Evolutionary conservation across 2,888 invertebrate genomes (phyloP).

Genomic region (Trypoxylon attenuatum): DNA sequence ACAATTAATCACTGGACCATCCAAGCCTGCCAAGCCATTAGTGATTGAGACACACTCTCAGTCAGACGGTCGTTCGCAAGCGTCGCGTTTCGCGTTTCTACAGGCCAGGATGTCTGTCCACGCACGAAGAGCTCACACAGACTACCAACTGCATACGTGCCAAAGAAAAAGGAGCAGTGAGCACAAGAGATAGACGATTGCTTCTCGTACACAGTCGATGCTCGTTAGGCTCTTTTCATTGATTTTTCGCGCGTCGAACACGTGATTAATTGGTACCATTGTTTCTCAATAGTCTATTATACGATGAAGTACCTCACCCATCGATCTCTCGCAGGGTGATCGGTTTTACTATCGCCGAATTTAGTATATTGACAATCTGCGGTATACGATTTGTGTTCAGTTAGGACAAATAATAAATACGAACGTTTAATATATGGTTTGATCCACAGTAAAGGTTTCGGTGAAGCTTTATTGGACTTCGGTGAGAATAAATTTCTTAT

Average conservation of each 20-base stretch:
- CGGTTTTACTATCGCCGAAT: conserved; percentile 31
- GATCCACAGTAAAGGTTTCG: too few relatives aligned
- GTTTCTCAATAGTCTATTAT: conserved; percentile 41
- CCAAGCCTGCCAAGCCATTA: conserved; percentile 62
- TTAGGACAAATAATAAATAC: neutral
- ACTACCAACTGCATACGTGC: conserved; percentile 3
- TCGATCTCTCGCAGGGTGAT: conserved; percentile 32
- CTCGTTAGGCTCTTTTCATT: conserved; percentile 43
- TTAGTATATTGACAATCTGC: conserved; percentile 16
- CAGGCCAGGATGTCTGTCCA: conserved; percentile 18
- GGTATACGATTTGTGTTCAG: conserved; percentile 6
- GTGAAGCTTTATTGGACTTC: too few relatives aligned
- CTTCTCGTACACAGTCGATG: conserved; percentile 14
- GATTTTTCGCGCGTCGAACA: conserved; percentile 31
- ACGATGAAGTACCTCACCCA: conserved; percentile 17
- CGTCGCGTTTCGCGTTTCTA: conserved; percentile 36
- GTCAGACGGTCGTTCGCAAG: conserved; percentile 26
- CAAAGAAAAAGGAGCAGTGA: conserved; percentile 1
- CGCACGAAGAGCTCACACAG: neutral
- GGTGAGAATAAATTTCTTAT: too few relatives aligned
- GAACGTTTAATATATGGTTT: conserved; percentile 1
- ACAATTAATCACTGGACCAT: conserved; percentile 70
- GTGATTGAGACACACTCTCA: conserved; percentile 54
- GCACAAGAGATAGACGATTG: neutral
- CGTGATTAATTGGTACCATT: conserved; percentile 53